Conservation (phyloP, 1,140 invertebrate species). For the Magallana ariakensis region DNA sequence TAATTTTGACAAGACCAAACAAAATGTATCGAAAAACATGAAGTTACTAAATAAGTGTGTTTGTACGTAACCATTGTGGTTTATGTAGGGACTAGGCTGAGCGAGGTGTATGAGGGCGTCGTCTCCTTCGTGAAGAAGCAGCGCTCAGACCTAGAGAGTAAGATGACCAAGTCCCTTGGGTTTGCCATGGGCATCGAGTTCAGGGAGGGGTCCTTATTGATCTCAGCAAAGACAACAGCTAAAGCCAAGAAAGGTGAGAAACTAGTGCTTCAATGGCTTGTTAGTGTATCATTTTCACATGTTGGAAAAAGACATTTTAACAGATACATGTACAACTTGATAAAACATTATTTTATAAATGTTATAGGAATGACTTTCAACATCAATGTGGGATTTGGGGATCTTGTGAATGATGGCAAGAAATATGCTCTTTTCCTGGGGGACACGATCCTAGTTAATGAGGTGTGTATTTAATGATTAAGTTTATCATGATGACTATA, state of each 20-base stretch:
- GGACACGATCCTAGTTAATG: slow-evolving; percentile 97
- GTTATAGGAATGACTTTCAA: slow-evolving; percentile 95
- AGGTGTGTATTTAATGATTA: slow-evolving; percentile 81
- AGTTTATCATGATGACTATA: too few species aligned
- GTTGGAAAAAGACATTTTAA: too few species aligned
- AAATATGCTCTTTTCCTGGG: slow-evolving; percentile 96
- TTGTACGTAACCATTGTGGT: too few species aligned
- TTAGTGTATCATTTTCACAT: too few species aligned
- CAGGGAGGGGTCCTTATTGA: slow-evolving; percentile 94
- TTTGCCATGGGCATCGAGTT: slow-evolving; percentile 99
- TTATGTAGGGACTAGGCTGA: slow-evolving; percentile 86
- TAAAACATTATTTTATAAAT: background rate
- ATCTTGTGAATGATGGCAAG: slow-evolving; percentile 88
- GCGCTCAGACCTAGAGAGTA: slow-evolving; percentile 91
- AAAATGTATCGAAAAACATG: too few species aligned
- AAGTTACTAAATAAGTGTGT: too few species aligned
- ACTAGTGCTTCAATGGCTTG: background rate
- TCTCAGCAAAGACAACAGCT: slow-evolving; percentile 92
- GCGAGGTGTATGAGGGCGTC: slow-evolving; percentile 93
- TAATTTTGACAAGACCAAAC: too few species aligned
- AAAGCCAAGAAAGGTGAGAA: slow-evolving; percentile 86
- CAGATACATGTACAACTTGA: too few species aligned
- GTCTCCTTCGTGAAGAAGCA: slow-evolving; percentile 92
- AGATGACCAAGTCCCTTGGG: slow-evolving; percentile 96
- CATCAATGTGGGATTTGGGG: slow-evolving; percentile 95